Conservation (phyloP, 2,888 invertebrate genomes). For the Amblyjoppa proteus region DNA sequence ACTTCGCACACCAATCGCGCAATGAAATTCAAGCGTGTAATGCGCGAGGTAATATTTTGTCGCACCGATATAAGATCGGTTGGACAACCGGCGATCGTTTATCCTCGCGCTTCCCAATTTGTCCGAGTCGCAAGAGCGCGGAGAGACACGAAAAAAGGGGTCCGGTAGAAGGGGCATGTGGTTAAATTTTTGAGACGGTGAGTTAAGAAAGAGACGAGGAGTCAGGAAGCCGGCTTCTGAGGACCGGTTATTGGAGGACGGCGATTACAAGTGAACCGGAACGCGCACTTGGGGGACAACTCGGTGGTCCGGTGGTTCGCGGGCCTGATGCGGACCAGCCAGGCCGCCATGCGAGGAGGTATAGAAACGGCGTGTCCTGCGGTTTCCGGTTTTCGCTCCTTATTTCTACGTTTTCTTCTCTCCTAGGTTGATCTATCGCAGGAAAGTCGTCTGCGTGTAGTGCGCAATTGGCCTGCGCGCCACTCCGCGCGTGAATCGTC, state of each 20-base stretch:
- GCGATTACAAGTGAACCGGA: slow-evolving; percentile 67
- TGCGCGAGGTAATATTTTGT: slow-evolving; percentile 4
- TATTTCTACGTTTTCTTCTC: background rate
- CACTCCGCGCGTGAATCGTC: slow-evolving; percentile 38
- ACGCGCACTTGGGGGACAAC: slow-evolving; percentile 64
- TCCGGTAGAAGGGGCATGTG: slow-evolving; percentile 40
- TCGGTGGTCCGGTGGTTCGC: slow-evolving; percentile 58
- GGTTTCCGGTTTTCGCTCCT: slow-evolving; percentile 44
- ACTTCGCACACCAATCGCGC: background rate
- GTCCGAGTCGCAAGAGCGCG: slow-evolving; percentile 53
- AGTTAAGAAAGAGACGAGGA: slow-evolving; percentile 23
- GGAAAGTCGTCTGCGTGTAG: background rate
- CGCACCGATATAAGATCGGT: too few species aligned
- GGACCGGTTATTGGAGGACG: slow-evolving; percentile 65
- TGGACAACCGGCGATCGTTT: too few species aligned
- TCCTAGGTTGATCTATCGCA: background rate
- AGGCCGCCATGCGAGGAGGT: slow-evolving; percentile 36
- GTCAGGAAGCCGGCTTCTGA: slow-evolving; percentile 55
- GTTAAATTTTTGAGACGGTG: slow-evolving; percentile 48
- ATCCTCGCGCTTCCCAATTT: slow-evolving; percentile 57
- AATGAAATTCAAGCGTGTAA: background rate
- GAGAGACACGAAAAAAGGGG: slow-evolving; percentile 8
- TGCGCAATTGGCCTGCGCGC: background rate
- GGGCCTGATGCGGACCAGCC: slow-evolving; percentile 21
- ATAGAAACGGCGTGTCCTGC: slow-evolving; percentile 27